phyloP scores from a whole-genome alignment of 2,797 vertebrate genomes.

The Sebastiscus albofasciatus region DNA sequence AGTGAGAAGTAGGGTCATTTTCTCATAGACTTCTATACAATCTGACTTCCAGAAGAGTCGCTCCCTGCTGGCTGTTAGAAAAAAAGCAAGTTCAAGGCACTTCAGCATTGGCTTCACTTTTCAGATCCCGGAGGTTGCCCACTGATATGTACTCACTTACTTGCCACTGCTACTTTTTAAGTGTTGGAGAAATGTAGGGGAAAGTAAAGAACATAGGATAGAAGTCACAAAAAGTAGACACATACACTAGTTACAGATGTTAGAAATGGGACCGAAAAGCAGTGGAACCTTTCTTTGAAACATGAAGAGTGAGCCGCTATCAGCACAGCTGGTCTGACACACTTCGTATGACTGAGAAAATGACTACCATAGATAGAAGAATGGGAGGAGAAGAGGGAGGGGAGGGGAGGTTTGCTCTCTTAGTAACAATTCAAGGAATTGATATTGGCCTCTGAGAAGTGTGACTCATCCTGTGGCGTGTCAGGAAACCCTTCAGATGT shows the following conservation, averaged over 20 bases:
- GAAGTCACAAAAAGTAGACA: background rate
- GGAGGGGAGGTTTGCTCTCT: slow-evolving; percentile 45
- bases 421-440: slow-evolving; percentile 78
- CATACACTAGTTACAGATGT: background rate
- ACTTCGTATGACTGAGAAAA: slow-evolving; percentile 54
- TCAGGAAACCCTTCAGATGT: slow-evolving; percentile 80
- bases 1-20: too few relatives aligned
- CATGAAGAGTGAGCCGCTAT: background rate
- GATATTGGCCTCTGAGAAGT: slow-evolving; percentile 77
- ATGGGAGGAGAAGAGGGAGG: slow-evolving; percentile 29
- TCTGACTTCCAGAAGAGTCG: too few relatives aligned
- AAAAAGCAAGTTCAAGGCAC: too few relatives aligned
- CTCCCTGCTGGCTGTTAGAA: too few relatives aligned
- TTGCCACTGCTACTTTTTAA: background rate
- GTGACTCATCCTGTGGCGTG: slow-evolving; percentile 72
- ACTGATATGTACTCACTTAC: background rate
- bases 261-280: background rate
- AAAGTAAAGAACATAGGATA: background rate
- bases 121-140: too few relatives aligned
- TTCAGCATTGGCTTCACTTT: too few relatives aligned
- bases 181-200: background rate
- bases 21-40: too few relatives aligned
- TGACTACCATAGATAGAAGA: slow-evolving; percentile 33
- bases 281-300: background rate
- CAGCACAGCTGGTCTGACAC: slow-evolving; percentile 30